Base-by-base conservation (phyloP, 2,888 invertebrate genomes). In the Gasteruption jaculator region DNA sequence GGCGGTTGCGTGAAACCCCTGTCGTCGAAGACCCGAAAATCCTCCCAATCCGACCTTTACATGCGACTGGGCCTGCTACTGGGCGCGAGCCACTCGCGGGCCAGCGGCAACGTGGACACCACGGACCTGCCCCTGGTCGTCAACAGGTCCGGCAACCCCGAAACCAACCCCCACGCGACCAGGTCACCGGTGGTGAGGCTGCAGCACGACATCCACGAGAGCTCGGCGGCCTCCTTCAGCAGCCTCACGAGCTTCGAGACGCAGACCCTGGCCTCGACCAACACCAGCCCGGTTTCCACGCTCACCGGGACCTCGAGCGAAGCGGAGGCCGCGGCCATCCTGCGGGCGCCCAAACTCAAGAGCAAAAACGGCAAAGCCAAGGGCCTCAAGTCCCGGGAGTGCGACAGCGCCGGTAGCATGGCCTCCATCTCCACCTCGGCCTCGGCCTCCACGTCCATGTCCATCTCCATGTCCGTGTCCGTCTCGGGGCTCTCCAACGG, bases 211-310 rank as follows among this genome's bases (percentile, higher is more conserved):
- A 49, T 3, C n/a, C 65, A 63, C 30, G 67, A 68, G 25, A 63
- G 60, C 22, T 60, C 62, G 2, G 58, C 61, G 4, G 73, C 74
- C 14, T 76, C 76, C 16, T 74, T 76, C 43, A 76, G 77, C 32
- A 77, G 79, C 11, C 53, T 79, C 41, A 75, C 75, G 22, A 78
- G 76, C 44, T 73, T 76, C 44, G 78, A 78, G 45, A 73, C 75
- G 1, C 81, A 82, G 50, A 83, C 85, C 1, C 75, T 86, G 37
- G 81, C 85, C 35, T 86, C 89, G 18, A 84, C 84, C 42, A 90
- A 90, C 58, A 88, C 89, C 24, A 91, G 91, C 65, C 91, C 91
- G 38, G 84, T 91, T n/a, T 91, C 91, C 19, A 91, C 91, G 0
- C 74, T 91, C 27, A 91, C 91, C 3, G 91, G 86, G 3, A 89